Evolutionary conservation across 2,113 vertebrate species (phyloP).

Genomic region (Elephantulus edwardii): DNA sequence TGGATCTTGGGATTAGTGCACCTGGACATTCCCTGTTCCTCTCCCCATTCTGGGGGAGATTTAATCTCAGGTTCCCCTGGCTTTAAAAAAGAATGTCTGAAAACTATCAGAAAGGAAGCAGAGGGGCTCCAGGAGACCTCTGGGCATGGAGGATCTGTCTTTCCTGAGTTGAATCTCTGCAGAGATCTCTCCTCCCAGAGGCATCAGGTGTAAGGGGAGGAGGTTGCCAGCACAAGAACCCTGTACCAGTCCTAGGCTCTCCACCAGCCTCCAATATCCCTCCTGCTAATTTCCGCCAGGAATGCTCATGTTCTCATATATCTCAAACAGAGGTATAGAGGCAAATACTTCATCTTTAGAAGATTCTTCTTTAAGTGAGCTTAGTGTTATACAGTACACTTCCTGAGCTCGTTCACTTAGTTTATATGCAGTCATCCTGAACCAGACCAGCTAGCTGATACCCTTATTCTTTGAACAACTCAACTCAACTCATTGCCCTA

Average conservation of each 20-base stretch:
- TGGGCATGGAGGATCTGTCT: background rate
- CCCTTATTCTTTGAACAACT: too few species aligned
- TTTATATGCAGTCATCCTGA: background rate
- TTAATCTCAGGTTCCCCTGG: background rate
- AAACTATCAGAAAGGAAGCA: background rate
- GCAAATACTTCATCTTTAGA: background rate
- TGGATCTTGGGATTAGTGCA: accelerated
- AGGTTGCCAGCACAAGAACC: too few species aligned
- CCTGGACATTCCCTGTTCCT: accelerated
- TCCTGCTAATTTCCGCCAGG: accelerated
- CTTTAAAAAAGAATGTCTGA: background rate
- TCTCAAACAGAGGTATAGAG: background rate
- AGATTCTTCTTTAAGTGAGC: background rate
- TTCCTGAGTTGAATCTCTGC: background rate
- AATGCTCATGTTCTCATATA: background rate
- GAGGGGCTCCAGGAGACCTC: background rate
- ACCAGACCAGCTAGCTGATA: background rate
- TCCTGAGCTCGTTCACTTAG: background rate
- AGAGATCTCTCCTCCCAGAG: background rate
- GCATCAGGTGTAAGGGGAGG: background rate
- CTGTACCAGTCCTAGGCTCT: background rate
- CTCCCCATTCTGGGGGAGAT: background rate
- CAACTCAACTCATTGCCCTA: too few species aligned
- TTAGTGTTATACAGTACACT: too few species aligned
- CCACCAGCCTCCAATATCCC: background rate